Conservation (phyloP, 2,113 vertebrate species). For the Sinocyclocheilus grahami region DNA sequence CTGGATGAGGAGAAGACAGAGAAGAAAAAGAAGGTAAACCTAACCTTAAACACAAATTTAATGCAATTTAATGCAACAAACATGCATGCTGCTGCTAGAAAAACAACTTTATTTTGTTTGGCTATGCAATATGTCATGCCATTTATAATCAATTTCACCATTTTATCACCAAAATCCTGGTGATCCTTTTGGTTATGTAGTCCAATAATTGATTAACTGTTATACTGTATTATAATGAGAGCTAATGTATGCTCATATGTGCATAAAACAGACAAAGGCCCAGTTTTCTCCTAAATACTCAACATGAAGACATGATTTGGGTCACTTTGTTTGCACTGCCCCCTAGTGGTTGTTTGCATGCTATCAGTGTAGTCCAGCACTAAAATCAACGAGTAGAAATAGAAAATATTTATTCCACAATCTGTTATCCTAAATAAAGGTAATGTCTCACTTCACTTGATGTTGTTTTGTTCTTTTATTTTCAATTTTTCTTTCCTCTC, state of each 20-base stretch:
- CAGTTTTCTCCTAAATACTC: neutral
- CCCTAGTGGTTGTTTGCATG: neutral
- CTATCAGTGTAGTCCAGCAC: neutral
- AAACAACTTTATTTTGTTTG: neutral
- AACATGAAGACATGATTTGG: neutral
- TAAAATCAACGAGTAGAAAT: neutral
- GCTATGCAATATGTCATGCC: neutral
- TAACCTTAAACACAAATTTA: neutral
- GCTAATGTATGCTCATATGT: neutral
- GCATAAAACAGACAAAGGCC: conserved; percentile 25
- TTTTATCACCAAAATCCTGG: neutral
- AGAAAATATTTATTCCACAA: neutral
- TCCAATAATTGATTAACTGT: neutral
- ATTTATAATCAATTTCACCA: neutral
- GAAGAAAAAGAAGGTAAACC: conserved; percentile 81
- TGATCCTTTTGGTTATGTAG: neutral
- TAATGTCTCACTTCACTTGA: neutral
- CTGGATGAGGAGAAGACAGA: conserved; percentile 80
- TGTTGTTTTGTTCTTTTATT: conserved; percentile 22
- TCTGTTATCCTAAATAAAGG: neutral
- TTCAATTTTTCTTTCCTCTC: conserved; percentile 57
- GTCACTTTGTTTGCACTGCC: conserved; percentile 2
- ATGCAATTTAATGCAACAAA: no score
- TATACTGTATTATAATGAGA: neutral
- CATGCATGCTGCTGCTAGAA: neutral